Evolutionary conservation across 2,888 invertebrate species (phyloP), one percentile per base, ranked within the genome.

Genomic region (Erynnis tages): DNA sequence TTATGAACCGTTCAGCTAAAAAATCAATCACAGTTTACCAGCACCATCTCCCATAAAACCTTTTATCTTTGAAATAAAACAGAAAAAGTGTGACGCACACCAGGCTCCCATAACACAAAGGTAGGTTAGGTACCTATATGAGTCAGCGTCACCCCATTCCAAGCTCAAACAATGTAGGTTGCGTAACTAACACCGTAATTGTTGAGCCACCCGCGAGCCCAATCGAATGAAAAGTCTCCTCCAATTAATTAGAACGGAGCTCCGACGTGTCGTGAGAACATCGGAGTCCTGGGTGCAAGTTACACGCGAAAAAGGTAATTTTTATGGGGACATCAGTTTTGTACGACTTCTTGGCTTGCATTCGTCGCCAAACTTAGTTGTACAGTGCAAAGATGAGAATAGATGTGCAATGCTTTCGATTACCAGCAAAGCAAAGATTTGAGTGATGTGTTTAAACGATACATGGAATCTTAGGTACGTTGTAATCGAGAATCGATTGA

Each of bases 181-280:
- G 10, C 13, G 45, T 45, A 43, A 58, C 58, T 63, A 56, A 60
- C 65, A 50, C 62, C 62, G 48, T 59, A 59, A 59, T 60, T 60
- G 58, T 58, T 48, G 30, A 44, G 49, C 61, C 66, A 59, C 66
- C 67, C 62, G 63, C 67, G 62, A 60, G 60, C 66, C 60, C 69
- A 71, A 70, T 63, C 74, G 72, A 82, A 79, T 81, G 78, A 78
- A 82, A 84, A 82, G 79, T 81, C 74, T 74, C 67, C 65, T 71
- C 65, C 75, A 76, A 82, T 84, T 86, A 86, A 86, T 83, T 83
- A 80, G 63, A 65, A 61, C 59, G 60, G 64, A 68, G 66, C 71
- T 73, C 70, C 70, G 63, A 70, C 61, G 66, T 68, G 35, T 49
- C 41, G 49, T 41, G 49, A 49, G 49, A 49, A 49, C 49, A 38